Conservation (phyloP, 2,888 invertebrate genomes). For the Tiphia femorata region DNA sequence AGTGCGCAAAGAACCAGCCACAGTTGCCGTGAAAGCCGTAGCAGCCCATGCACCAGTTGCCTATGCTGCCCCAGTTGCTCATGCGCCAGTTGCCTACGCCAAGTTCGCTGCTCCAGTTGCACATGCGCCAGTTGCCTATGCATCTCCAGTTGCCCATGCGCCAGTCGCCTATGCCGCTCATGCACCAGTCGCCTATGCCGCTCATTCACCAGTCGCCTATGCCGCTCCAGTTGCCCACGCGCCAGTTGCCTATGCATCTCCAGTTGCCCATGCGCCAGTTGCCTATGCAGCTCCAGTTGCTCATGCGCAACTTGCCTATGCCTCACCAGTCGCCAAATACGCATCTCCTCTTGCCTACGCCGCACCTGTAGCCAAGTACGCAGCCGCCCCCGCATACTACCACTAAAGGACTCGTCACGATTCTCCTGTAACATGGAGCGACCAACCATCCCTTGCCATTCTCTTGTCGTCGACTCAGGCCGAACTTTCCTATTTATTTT, state of each 20-base stretch:
- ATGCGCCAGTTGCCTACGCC: slow-evolving; percentile 30
- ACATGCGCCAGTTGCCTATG: slow-evolving; percentile 11
- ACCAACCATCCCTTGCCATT: not conserved
- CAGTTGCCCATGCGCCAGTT: slow-evolving; percentile 61
- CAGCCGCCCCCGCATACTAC: slow-evolving; percentile 2
- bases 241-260: slow-evolving; percentile 59
- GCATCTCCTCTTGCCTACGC: slow-evolving; percentile 37
- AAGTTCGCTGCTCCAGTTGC: slow-evolving; percentile 14
- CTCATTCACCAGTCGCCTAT: slow-evolving; percentile 68
- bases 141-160: slow-evolving; percentile 59
- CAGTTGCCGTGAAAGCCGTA: slow-evolving; percentile 67
- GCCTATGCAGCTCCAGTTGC: slow-evolving; percentile 58
- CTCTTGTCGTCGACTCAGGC: slow-evolving; percentile 38
- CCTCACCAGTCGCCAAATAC: slow-evolving; percentile 56
- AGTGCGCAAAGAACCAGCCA: slow-evolving; percentile 59
- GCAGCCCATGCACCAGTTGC: slow-evolving; percentile 46
- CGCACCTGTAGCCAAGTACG: slow-evolving; percentile 35
- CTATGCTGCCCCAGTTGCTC: slow-evolving; percentile 37
- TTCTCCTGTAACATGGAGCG: not conserved
- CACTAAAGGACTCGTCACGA: not conserved
- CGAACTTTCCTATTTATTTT: slow-evolving; percentile 49
- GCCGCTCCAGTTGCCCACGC: slow-evolving; percentile 58
- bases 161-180: slow-evolving; percentile 60
- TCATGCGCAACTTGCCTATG: slow-evolving; percentile 54
- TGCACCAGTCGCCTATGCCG: slow-evolving; percentile 59